Conservation (phyloP, 2,888 invertebrate genomes). For the Orchestes rusci region DNA sequence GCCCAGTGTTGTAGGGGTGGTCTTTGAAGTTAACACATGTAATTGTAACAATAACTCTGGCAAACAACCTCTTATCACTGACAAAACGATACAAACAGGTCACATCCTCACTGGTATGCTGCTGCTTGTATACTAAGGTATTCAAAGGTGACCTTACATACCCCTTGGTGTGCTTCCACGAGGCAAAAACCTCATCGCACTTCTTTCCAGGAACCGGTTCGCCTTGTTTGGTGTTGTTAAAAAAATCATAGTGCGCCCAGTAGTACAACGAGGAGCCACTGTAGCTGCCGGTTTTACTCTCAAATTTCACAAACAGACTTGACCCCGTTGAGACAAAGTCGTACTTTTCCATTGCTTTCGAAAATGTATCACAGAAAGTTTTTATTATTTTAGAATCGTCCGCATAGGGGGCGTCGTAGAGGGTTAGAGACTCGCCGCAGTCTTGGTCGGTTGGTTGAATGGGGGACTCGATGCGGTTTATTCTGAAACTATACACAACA, state of each 20-base stretch:
- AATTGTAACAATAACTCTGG: constrained; percentile 71
- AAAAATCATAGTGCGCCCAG: constrained; percentile 92
- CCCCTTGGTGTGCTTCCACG: constrained; percentile 74
- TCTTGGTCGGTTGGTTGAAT: constrained; percentile 81
- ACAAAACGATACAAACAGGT: constrained; percentile 78
- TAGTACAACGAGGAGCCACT: constrained; percentile 90
- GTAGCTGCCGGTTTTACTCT: constrained; percentile 87
- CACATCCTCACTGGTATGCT: constrained; percentile 64
- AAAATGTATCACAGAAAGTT: constrained; percentile 91
- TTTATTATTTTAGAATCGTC: constrained; percentile 88
- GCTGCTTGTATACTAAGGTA: constrained; percentile 77
- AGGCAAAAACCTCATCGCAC: constrained; percentile 83
- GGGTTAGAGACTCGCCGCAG: constrained; percentile 82
- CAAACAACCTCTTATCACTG: constrained; percentile 73
- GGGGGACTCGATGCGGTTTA: constrained; percentile 83
- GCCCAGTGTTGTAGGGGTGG: constrained; percentile 68
- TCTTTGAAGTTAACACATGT: constrained; percentile 79
- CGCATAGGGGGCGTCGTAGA: constrained; percentile 82
- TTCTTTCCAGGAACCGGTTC: constrained; percentile 72
- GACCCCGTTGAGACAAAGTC: constrained; percentile 86
- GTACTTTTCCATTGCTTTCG: constrained; percentile 86
- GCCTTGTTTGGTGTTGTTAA: constrained; percentile 82
- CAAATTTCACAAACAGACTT: constrained; percentile 79
- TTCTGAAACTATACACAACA: constrained; percentile 64
- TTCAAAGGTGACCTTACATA: constrained; percentile 76